These are phyloP conservation scores for Lithobates sylvaticus DNA, from an alignment of 2,797 vertebrate species.

Conservation along the genomic window DNA sequence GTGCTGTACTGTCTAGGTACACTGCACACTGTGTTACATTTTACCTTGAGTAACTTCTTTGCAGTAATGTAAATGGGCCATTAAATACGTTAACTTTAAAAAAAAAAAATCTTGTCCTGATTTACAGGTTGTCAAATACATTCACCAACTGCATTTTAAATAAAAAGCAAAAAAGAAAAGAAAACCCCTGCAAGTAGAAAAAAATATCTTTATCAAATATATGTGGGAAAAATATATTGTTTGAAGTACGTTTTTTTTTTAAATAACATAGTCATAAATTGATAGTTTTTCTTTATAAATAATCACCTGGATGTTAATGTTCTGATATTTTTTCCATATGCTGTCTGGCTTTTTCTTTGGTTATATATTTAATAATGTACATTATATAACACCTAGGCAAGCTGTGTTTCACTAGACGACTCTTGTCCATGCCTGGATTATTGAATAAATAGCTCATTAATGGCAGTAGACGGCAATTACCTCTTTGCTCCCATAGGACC, in stretches of 20 bases:
- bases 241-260: neutral
- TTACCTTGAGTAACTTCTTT: too few relatives aligned
- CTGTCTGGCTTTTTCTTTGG: neutral
- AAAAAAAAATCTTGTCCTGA: too few relatives aligned
- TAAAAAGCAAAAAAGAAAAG: neutral
- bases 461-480: constrained; percentile 4
- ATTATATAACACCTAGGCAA: constrained; percentile 5
- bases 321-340: neutral
- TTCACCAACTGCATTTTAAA: too few relatives aligned
- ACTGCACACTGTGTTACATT: too few relatives aligned
- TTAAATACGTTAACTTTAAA: too few relatives aligned
- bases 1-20: too few relatives aligned
- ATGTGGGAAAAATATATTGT: neutral
- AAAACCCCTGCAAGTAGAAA: neutral
- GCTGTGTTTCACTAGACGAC: neutral
- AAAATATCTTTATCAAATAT: neutral
- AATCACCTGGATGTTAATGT: neutral
- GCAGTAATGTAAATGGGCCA: too few relatives aligned
- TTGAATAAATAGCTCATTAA: constrained; percentile 8
- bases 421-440: constrained; percentile 7
- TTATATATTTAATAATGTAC: neutral
- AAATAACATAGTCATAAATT: neutral
- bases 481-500: neutral
- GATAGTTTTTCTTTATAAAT: neutral
- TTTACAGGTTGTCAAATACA: too few relatives aligned